phyloP scores from a whole-genome alignment of 2,888 invertebrate genomes.

The Willowsia nigromaculata region DNA sequence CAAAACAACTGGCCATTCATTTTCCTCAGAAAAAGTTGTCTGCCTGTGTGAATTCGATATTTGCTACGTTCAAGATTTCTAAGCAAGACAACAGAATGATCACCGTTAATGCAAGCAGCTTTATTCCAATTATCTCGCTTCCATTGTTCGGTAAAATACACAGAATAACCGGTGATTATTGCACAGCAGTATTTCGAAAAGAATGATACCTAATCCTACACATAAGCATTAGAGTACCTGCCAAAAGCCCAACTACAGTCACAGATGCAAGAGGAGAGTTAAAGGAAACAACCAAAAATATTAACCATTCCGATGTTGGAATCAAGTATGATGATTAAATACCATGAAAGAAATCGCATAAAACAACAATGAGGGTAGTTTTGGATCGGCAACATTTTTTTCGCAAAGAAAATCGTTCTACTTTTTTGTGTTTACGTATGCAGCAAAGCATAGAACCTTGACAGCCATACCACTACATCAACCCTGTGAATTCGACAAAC shows the following conservation, averaged over 20 bases:
- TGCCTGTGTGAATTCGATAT: neutral
- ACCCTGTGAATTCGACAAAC: conserved; percentile 26
- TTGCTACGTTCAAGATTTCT: neutral
- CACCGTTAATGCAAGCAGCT: conserved; percentile 51
- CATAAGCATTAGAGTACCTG: neutral
- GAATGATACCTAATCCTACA: neutral
- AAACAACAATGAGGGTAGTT: neutral
- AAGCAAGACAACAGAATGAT: conserved; percentile 31
- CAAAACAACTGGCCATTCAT: conserved; percentile 45
- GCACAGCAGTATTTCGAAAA: neutral
- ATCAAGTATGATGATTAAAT: neutral
- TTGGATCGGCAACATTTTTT: conserved; percentile 3
- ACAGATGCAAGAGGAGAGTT: neutral
- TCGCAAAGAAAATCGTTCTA: conserved; percentile 24
- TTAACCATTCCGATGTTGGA: neutral
- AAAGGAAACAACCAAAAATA: neutral
- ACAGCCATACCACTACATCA: conserved; percentile 31
- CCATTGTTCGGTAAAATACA: conserved; percentile 28
- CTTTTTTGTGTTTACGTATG: conserved; percentile 4
- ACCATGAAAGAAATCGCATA: too few species aligned
- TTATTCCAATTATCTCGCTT: conserved; percentile 36
- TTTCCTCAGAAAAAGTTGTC: neutral
- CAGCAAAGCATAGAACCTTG: conserved; percentile 2
- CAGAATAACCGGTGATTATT: neutral
- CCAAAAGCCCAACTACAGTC: neutral